Evolutionary conservation across 1,140 invertebrate species (phyloP).

Genomic region (Acyrthosiphon pisum): DNA sequence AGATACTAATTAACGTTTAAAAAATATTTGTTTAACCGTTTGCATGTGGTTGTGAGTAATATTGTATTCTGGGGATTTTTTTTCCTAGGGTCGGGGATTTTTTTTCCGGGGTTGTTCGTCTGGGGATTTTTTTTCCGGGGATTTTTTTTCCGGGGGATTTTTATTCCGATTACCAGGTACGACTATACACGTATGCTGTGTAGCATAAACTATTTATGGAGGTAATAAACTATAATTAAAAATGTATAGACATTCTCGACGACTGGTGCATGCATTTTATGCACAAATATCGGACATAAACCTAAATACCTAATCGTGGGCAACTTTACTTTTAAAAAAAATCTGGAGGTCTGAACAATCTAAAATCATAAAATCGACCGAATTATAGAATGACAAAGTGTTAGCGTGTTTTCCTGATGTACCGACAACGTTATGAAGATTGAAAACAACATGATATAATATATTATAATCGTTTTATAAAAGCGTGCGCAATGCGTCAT

Average conservation of each 20-base stretch:
- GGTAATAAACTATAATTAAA: neutral
- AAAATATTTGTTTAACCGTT: no score
- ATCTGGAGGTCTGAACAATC: neutral
- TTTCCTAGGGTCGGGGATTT: no score
- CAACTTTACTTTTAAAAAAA: neutral
- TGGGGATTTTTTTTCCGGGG: no score
- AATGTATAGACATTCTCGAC: neutral
- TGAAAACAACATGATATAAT: no score
- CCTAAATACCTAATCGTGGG: neutral
- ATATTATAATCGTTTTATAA: neutral
- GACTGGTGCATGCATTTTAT: neutral
- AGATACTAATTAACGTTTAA: no score
- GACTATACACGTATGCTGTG: neutral
- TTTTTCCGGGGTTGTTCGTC: no score
- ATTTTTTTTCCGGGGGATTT: no score
- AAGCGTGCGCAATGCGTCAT: neutral
- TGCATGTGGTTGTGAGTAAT: no score
- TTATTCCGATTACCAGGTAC: no score
- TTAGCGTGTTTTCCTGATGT: neutral
- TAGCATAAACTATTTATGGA: neutral
- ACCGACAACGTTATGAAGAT: neutral
- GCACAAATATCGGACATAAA: neutral
- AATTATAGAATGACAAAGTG: neutral
- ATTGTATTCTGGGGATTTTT: no score
- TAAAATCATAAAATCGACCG: neutral